These are phyloP conservation scores for Pygathrix nemaeus DNA, from an alignment of 2,113 vertebrate genomes.

Conservation along the genomic window DNA sequence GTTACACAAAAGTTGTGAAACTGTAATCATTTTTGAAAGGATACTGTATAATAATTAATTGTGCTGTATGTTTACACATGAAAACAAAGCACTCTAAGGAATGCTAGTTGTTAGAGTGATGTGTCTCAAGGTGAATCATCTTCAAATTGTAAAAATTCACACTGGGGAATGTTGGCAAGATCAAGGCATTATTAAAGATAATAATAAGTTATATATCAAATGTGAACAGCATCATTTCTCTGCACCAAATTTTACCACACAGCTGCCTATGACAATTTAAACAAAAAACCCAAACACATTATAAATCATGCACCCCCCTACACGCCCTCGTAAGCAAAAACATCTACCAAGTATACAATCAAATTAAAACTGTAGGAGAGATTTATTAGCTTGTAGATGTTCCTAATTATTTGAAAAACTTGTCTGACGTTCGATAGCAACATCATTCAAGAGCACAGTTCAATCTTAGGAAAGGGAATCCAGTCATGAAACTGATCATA, in stretches of 20 bases:
- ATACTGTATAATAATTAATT: background rate
- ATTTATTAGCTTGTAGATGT: conserved; percentile 85
- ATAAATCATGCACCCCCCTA: conserved; percentile 76
- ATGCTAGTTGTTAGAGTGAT: background rate
- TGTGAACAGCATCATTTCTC: conserved; percentile 69
- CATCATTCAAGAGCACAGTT: conserved; percentile 67
- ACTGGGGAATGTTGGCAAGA: conserved; percentile 57
- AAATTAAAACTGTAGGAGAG: conserved; percentile 82
- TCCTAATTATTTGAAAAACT: conserved; percentile 82
- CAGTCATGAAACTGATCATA: conserved; percentile 35
- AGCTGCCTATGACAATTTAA: conserved; percentile 61
- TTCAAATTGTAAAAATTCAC: conserved; percentile 27
- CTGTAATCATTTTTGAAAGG: background rate
- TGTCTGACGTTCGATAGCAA: conserved; percentile 72
- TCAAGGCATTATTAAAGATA: conserved; percentile 77
- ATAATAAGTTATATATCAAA: conserved; percentile 68
- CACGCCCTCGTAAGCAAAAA: conserved; percentile 74
- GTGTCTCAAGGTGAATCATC: conserved; percentile 51
- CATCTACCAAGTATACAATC: conserved; percentile 67
- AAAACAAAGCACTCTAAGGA: conserved; percentile 22
- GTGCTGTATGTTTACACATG: background rate
- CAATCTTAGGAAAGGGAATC: conserved; percentile 47
- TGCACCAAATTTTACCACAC: conserved; percentile 81
- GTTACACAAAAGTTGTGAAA: conserved; percentile 42
- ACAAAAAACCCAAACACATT: conserved; percentile 78